phyloP scores from a whole-genome alignment of 2,113 vertebrate species.

The Ploceus nigricollis region DNA sequence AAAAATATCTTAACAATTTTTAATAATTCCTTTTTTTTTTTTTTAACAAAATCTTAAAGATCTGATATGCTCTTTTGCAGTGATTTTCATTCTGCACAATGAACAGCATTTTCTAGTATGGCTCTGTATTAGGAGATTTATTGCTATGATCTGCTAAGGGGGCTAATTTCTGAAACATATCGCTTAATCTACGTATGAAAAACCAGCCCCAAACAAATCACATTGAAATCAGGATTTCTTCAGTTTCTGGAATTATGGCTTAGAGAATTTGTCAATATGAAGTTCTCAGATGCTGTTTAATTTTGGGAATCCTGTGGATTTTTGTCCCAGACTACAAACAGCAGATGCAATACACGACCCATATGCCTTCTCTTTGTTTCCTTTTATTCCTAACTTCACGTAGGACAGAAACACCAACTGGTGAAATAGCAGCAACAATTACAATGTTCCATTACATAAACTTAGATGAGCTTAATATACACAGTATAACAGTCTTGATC shows the following conservation, averaged over 20 bases:
- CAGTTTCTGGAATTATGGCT: neutral
- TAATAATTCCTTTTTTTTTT: neutral
- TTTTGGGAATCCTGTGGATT: neutral
- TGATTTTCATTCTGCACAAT: neutral
- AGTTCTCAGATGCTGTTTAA: neutral
- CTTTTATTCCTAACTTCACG: neutral
- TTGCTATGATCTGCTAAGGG: neutral
- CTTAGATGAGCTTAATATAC: neutral
- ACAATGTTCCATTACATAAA: neutral
- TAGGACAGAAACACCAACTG: neutral
- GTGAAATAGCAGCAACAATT: neutral
- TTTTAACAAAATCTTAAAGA: neutral
- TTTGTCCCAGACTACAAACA: neutral
- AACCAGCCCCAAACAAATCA: neutral
- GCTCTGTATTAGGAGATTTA: neutral
- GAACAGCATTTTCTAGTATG: neutral
- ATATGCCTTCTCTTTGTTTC: neutral
- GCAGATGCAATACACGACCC: neutral
- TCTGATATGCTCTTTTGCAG: neutral
- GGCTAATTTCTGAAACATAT: neutral
- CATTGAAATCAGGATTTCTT: neutral
- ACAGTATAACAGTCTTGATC: neutral
- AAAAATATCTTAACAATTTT: neutral
- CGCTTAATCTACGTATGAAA: neutral
- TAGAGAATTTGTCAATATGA: neutral